These are phyloP conservation scores for Nansenia antarctica DNA, from an alignment of 2,113 vertebrate species.

Conservation along the genomic window DNA sequence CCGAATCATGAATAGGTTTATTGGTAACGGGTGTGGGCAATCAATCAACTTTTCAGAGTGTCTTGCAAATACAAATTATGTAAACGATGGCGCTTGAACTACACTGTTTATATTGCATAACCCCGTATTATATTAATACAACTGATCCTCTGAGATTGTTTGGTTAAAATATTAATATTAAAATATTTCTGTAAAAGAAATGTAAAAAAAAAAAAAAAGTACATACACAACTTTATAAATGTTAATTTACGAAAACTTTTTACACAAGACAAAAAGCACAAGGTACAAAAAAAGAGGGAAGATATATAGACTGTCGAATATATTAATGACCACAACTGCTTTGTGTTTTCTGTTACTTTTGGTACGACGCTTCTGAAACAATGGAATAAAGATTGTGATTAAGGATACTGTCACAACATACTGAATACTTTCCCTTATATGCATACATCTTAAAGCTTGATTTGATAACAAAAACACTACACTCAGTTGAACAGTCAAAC, in stretches of 20 bases:
- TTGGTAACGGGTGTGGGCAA: slow-evolving; percentile 6
- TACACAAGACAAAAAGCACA: slow-evolving; percentile 41
- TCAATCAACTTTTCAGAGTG: not conserved
- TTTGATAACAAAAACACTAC: not conserved
- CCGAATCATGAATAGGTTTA: not conserved
- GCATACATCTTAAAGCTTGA: not conserved
- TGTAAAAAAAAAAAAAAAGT: slow-evolving; percentile 28
- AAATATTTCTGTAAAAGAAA: too few relatives aligned
- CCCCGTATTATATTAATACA: not conserved
- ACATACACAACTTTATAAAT: slow-evolving; percentile 15
- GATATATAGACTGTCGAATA: slow-evolving; percentile 34
- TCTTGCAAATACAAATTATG: not conserved
- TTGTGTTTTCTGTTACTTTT: slow-evolving; percentile 30
- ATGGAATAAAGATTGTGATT: slow-evolving; percentile 14
- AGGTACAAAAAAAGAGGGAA: slow-evolving; percentile 2
- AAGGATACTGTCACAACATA: not conserved
- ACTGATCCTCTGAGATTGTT: slow-evolving; percentile 9
- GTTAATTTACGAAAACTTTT: slow-evolving; percentile 61
- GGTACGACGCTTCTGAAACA: slow-evolving; percentile 21
- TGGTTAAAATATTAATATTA: too few relatives aligned
- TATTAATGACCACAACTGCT: slow-evolving; percentile 17
- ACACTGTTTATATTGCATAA: slow-evolving; percentile 22
- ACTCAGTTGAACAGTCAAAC: too few relatives aligned
- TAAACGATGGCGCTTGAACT: not conserved
- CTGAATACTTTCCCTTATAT: not conserved